Evolutionary conservation across 2,888 invertebrate species (phyloP), one percentile per base, ranked within the genome.

Genomic region (Nomada lathburiana): DNA sequence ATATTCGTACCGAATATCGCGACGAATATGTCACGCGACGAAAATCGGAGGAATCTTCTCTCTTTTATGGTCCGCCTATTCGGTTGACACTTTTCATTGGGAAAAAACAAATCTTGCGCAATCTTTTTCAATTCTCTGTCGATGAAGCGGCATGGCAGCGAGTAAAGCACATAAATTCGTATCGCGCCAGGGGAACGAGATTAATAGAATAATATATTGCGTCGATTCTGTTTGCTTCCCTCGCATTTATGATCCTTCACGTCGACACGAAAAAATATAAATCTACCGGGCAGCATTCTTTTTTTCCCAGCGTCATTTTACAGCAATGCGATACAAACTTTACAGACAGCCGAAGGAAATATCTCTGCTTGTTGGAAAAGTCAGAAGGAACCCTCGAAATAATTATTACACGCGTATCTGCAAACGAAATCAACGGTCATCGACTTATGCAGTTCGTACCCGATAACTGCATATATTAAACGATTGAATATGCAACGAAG

Each of bases 101-200:
- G 70, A 55, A 59, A 63, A 76, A 76, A 81, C 81, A 83, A 81
- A 83, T 81, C 76, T 71, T 44, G 62, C 52, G 57, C 59, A 42
- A 50, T 67, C 60, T 79, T 44, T 26, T 65, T 44, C 71, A 55
- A 52, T 55, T 52, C 20, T 73, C 50, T 13, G 59, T 23, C 65
- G 26, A 79, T 55, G 44, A 52, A 62, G 65, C 50, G 67, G 57
- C 57, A 42, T 42, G 42, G 47, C 20, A 23, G 69, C 26, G 42
- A 23, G 42, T 72, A 63, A 60, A 63, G 64, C 62, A 59, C 36
- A 47, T 18, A 52, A 69, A 55, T n/a, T 82, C 62, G 47, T 20
- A 55, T 2, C 65, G 59, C 23, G 20, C 47, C 36, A 20, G 53
- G 42, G 36, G 20, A 67, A 36, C 9, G 36, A 67, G 67, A 67